phyloP scores from a whole-genome alignment of 2,888 invertebrate species.

The Rotaria socialis region DNA sequence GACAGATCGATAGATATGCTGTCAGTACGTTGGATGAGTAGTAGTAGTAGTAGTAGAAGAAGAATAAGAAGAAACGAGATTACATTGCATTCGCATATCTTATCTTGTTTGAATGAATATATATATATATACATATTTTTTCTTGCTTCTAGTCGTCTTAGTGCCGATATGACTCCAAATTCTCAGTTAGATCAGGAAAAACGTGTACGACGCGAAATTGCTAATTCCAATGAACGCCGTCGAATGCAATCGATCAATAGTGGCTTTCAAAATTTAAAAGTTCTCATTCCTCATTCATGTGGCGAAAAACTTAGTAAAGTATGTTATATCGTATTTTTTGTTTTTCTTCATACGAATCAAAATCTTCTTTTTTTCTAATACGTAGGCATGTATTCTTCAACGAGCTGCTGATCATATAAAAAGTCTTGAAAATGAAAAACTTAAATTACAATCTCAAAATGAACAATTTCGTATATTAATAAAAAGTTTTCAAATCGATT shows the following conservation, averaged over 20 bases:
- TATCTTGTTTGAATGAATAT: conserved; percentile 1
- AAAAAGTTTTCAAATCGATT: conserved; percentile 37
- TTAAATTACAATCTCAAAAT: conserved; percentile 37
- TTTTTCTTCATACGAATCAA: background rate
- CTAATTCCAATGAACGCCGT: conserved; percentile 95
- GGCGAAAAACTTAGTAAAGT: conserved; percentile 98
- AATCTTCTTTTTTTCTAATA: conserved; percentile 54
- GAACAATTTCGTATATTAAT: conserved; percentile 34
- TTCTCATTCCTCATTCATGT: conserved; percentile 70
- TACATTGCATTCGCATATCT: conserved; percentile 8
- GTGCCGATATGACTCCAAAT: conserved; percentile 26
- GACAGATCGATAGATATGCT: background rate
- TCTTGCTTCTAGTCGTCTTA: background rate
- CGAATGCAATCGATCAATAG: conserved; percentile 99
- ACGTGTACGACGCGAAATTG: conserved; percentile 90
- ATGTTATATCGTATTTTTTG: background rate
- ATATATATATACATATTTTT: background rate
- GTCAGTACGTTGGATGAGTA: background rate
- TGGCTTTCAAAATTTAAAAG: conserved; percentile 88
- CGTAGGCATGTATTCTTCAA: conserved; percentile 93
- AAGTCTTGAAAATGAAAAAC: conserved; percentile 49
- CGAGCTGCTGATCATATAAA: conserved; percentile 97
- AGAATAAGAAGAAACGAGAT: background rate
- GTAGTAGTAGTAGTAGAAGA: background rate
- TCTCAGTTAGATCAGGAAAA: conserved; percentile 75